Base-by-base conservation (phyloP, 2,888 invertebrate genomes). In the Drosophila cognata region DNA sequence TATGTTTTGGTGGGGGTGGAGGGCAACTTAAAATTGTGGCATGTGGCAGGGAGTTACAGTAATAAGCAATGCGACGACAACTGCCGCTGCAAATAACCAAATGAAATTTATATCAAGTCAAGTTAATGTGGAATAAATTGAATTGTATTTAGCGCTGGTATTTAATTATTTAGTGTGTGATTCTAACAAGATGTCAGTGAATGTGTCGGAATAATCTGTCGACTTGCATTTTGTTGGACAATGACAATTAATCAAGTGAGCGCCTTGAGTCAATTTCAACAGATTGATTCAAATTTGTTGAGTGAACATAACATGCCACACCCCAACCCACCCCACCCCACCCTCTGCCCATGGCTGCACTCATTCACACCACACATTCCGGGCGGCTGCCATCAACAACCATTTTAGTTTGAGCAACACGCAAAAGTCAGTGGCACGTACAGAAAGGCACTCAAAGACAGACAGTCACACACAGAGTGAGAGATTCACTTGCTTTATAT, bases 201-300 rank as follows among this genome's bases (percentile, higher is more conserved):
- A 48, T 33, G 29, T 43, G 33, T 50, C 35, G 25, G 25, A 36
- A 52, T 71, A 51, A 68, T 52, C 18, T 28, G n/a, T 8, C 7
- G 13, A 13, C 50, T 56, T 33, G 67, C 55, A 56, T 66, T 80
- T 77, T 59, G 46, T 51, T 51, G 57, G 65, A 59, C 77, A 75
- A 70, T 85, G 74, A 74, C 77, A 86, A 89, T 87, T 90, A 87
- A 90, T 87, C 89, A 87, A 79, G 74, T 71, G 77, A 73, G 71
- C 87, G 89, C 87, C 89, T 75, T 77, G 89, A 89, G 90, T 84
- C 87, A 86, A 81, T 87, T 90, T 84, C 88, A 84, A 78, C 84
- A 90, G 87, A 90, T 87, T 90, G 87, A 90, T 87, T 89, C 90
- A 79, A 88, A 89, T 89, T 89, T 80, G 84, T 76, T 89, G 74